Base-by-base conservation (phyloP, 2,797 vertebrate genomes). In the Balearica regulorum region DNA sequence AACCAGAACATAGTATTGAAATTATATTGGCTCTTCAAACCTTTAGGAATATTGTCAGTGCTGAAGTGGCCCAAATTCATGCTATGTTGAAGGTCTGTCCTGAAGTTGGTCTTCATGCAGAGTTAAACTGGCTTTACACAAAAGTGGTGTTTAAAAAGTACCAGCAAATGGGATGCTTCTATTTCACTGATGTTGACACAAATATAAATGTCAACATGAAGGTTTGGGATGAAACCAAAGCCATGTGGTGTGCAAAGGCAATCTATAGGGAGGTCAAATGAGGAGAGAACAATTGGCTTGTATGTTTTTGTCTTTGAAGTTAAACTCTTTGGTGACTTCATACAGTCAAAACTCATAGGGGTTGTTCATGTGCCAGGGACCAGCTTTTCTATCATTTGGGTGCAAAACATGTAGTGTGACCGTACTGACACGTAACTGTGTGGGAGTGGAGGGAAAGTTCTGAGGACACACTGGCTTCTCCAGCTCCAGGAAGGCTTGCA, bases 371-470 rank as follows among this genome's bases (percentile, higher is more conserved):
- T 48, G 39, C 39, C 25, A n/a, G 43, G 55, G 60, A 51, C 19
- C 13, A 21, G 43, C 44, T 60, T 39, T 65, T 86, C 48, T 29
- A 0, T 18, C 16, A 0, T 43, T 48, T 35, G 75, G 58, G 53
- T 44, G 35, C n/a, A 39, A 16, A 49, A 17, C 0, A 1, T 28
- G 41, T 2, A 37, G 1, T 49, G 75, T 35, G 58, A 57, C 60
- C 1, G 0, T 29, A 5, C 29, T 35, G 53, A 11, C 5, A 58
- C 76, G 25, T 16, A 54, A 4, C 24, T 16, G 16, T 6, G 1
- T 29, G 54, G 1, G 19, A 55, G 49, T 1, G 26, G 25, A 64
- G n/a, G 17, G 22, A 7, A 8, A 33, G 55, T 17, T 35, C 66
- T 84, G 51, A 57, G 55, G 65, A 37, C 28, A 1, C 8, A 0